phyloP scores from a whole-genome alignment of 2,888 invertebrate genomes.

The Norana najaformis region DNA sequence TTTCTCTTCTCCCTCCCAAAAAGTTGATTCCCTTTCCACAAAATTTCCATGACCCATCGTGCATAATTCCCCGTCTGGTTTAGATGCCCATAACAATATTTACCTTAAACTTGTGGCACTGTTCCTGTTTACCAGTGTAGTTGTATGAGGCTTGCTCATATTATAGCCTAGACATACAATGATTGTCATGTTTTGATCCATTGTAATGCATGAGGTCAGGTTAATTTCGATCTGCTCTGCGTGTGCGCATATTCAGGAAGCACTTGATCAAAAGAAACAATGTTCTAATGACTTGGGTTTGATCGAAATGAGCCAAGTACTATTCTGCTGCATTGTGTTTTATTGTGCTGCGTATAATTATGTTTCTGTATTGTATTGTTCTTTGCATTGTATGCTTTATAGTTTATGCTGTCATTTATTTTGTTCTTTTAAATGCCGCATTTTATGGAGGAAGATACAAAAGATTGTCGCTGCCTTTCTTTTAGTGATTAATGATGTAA shows the following conservation, averaged over 20 bases:
- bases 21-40: too few species aligned
- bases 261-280: too few species aligned
- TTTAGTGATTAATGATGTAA: background rate
- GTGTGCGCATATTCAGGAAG: background rate
- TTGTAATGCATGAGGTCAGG: background rate
- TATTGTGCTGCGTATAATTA: background rate
- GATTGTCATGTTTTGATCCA: background rate
- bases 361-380: background rate
- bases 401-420: background rate
- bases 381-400: background rate
- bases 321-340: too few species aligned
- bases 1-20: too few species aligned
- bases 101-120: too few species aligned
- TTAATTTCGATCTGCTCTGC: background rate
- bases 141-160: background rate
- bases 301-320: background rate
- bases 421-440: background rate
- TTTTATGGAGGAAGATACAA: background rate
- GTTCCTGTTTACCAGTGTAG: background rate
- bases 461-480: background rate
- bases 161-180: background rate
- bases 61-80: too few species aligned
- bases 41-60: too few species aligned
- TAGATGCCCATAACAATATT: too few species aligned
- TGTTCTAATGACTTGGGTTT: background rate